These are phyloP conservation scores for Griposia aprilina DNA, from an alignment of 2,888 invertebrate genomes.

Conservation along the genomic window DNA sequence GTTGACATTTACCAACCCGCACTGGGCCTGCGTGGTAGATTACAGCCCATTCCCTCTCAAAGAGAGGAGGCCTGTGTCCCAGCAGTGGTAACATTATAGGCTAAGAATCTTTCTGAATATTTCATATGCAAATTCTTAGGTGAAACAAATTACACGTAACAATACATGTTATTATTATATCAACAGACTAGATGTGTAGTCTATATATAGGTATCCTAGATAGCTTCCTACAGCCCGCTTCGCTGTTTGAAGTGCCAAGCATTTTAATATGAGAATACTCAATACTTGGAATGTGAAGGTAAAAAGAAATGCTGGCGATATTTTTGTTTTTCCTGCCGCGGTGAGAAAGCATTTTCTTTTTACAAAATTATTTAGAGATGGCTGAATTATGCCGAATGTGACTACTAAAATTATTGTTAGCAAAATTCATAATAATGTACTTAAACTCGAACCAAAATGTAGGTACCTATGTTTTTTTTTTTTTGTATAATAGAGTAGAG, in stretches of 20 bases:
- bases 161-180: not conserved
- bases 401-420: no score
- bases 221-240: not conserved
- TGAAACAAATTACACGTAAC: no score
- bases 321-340: not conserved
- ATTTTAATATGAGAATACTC: slow-evolving; percentile 38
- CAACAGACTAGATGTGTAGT: not conserved
- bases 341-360: not conserved
- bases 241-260: slow-evolving; percentile 15
- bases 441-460: no score
- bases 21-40: no score
- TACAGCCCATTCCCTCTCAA: no score
- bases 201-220: not conserved
- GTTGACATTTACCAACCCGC: no score
- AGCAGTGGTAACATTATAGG: no score
- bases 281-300: slow-evolving; percentile 26
- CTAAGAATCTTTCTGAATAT: no score
- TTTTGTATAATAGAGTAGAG: no score
- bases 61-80: no score
- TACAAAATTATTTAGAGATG: not conserved
- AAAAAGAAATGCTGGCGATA: not conserved
- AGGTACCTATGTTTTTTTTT: no score
- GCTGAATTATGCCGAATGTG: not conserved
- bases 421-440: not conserved
- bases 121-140: no score